Evolutionary conservation across 2,797 vertebrate genomes (phyloP).

Genomic region (Rousettus madagascariensis): DNA sequence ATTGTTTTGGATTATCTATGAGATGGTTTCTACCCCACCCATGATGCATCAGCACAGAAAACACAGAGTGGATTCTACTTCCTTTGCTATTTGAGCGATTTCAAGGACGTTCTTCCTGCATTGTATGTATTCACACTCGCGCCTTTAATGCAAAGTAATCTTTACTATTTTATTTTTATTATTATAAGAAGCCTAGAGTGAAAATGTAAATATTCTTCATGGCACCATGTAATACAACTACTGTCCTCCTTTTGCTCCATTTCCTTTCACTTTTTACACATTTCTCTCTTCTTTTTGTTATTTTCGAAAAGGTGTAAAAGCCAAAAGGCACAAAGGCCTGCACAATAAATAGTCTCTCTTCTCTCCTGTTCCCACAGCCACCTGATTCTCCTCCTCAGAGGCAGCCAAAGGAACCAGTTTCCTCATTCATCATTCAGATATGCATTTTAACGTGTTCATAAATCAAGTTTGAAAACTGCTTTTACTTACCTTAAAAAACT

Average conservation of each 20-base stretch:
- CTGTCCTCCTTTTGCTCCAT: not conserved
- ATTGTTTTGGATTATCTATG: not conserved
- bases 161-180: not conserved
- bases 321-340: not conserved
- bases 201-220: not conserved
- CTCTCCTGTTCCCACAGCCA: not conserved
- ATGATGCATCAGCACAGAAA: not conserved
- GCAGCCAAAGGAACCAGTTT: no score
- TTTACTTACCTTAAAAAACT: not conserved
- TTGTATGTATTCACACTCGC: not conserved
- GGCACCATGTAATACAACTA: not conserved
- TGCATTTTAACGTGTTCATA: not conserved
- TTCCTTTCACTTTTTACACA: not conserved
- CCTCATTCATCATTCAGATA: not conserved
- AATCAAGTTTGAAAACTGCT: not conserved
- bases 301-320: not conserved
- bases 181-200: not conserved
- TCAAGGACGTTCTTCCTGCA: not conserved
- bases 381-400: not conserved
- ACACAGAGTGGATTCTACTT: not conserved
- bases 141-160: not conserved
- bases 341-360: not conserved
- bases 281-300: not conserved
- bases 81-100: not conserved
- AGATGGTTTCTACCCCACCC: not conserved